Percentiles rank a stretch among this genome's conserved stretches.
These are phyloP conservation scores for Dicyrtomina minuta DNA, from an alignment of 2,888 invertebrate species.

Conservation along the genomic window DNA sequence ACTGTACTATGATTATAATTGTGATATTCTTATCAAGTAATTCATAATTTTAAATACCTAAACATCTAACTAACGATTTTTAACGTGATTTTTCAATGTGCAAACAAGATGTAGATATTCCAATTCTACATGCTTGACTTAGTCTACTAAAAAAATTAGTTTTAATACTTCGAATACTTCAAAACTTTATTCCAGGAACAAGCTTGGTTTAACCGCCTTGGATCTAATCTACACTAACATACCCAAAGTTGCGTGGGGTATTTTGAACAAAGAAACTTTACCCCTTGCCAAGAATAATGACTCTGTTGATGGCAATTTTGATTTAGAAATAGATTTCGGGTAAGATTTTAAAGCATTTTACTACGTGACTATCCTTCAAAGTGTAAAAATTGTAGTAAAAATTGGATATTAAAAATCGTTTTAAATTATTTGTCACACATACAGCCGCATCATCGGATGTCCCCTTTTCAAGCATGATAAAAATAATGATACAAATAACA, in stretches of 20 bases:
- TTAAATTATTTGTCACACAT: too few species aligned
- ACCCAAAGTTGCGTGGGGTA: constrained; percentile 6
- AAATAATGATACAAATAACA: not conserved
- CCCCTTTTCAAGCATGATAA: too few species aligned
- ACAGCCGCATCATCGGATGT: not conserved
- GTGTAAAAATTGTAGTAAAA: too few species aligned
- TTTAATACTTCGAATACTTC: too few species aligned
- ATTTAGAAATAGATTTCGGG: constrained; percentile 16
- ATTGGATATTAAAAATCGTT: not conserved
- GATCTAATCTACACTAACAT: constrained; percentile 5
- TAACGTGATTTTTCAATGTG: too few species aligned
- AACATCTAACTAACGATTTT: too few species aligned
- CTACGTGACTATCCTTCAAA: too few species aligned
- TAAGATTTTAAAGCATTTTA: not conserved
- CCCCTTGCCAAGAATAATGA: constrained; percentile 6
- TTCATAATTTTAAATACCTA: too few species aligned
- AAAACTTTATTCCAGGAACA: too few species aligned
- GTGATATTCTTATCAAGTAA: constrained; percentile 17
- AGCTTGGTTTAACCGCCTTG: not conserved
- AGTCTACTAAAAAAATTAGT: too few species aligned
- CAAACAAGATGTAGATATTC: too few species aligned
- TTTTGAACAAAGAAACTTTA: not conserved
- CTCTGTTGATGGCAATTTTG: constrained; percentile 21
- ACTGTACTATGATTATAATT: not conserved
- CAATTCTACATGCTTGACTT: too few species aligned